These are phyloP conservation scores for Platalea minor DNA, from an alignment of 2,797 vertebrate species.

Conservation along the genomic window DNA sequence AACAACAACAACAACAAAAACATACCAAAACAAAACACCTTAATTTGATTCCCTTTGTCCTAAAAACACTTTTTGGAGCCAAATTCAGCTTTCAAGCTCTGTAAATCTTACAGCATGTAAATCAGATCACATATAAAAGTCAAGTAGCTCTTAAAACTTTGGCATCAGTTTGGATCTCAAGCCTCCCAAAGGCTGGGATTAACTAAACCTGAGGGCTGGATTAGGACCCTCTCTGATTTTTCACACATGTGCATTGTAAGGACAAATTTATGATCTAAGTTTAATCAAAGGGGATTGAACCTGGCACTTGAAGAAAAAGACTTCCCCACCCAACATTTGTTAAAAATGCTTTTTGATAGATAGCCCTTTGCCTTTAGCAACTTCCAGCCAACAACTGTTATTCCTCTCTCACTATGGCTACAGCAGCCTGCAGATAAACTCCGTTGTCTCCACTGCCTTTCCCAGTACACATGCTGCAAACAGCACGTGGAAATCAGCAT, in stretches of 20 bases:
- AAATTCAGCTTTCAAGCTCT: not conserved
- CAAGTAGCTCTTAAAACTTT: not conserved
- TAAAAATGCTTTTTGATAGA: not conserved
- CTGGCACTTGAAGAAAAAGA: not conserved
- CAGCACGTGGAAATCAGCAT: not conserved
- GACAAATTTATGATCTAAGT: fast-evolving
- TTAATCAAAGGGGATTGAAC: not conserved
- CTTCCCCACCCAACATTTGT: not conserved
- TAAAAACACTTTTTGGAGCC: not conserved
- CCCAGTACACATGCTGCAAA: not conserved
- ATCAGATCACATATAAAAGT: not conserved
- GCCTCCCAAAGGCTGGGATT: not conserved
- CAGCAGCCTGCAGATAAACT: not conserved
- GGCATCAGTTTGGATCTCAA: not conserved
- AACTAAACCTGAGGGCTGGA: not conserved
- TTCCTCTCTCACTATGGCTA: not conserved
- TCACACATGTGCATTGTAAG: not conserved
- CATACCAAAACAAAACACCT: not conserved
- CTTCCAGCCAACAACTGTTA: not conserved
- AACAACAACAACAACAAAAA: no score
- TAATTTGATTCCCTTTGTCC: not conserved
- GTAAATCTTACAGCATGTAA: not conserved
- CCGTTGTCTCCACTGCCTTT: not conserved
- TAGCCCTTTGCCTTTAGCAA: not conserved
- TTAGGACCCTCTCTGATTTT: not conserved